Evolutionary conservation across 2,797 vertebrate species (phyloP), one percentile per base, ranked within the genome.

Genomic region (Pipistrellus pipistrellus): DNA sequence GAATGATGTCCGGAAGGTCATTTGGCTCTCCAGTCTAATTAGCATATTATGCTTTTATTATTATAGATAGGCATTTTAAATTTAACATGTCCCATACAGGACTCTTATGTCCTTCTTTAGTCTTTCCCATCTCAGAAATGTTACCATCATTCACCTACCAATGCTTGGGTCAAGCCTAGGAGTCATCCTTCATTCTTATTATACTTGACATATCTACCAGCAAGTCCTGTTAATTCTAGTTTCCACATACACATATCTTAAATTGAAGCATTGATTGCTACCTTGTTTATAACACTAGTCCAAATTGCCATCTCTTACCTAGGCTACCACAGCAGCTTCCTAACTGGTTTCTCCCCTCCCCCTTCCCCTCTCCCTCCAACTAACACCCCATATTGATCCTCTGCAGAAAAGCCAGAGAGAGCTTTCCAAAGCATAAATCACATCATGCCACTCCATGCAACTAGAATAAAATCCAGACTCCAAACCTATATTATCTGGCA

Each of bases 51-150:
- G 5, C 57, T 62, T 62, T 30, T 62, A 62, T 62, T 62, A 62
- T 62, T 62, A 62, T 30, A 66, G 62, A 32, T 8, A 66, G 59
- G 30, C n/a, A 89, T 80, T 75, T 92, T 93, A 75, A 93, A 91
- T 53, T 73, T 88, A 57, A 57, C 25, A 38, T 91, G 46, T 66
- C 71, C 68, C 64, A 82, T 23, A 80, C 25, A 81, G 66, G 83
- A 86, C 71, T 76, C 53, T 35, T 81, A 48, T 59, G 88, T 7
- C 14, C 25, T 81, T 88, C 83, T 81, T 88, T 77, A 91, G 62
- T 88, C 68, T 85, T 82, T 72, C 7, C 23, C 38, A 12, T 48
- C 18, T 77, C 68, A 53, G 76, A 85, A 76, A 85, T 46, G 35
- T 27, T 41, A 68, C 14, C 32, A 12, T 77, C 11, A 77, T 62